Evolutionary conservation across 2,888 invertebrate species (phyloP).

Genomic region (Harpalus rufipes): DNA sequence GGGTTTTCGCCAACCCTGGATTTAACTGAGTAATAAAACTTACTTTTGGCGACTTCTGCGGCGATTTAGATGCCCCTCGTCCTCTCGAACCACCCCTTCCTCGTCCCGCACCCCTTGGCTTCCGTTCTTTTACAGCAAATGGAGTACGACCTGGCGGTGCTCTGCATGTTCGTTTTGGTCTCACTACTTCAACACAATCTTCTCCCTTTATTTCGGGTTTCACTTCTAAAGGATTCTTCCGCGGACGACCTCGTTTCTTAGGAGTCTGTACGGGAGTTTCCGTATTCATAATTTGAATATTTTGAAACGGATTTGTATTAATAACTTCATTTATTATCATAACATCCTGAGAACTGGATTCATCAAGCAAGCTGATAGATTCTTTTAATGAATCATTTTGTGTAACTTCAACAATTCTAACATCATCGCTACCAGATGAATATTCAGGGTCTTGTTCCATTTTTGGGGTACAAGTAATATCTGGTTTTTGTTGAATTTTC

Average conservation of each 20-base stretch:
- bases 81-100: conserved; percentile 71
- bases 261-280: conserved; percentile 72
- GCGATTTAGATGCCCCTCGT: conserved; percentile 71
- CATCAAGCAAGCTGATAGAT: conserved; percentile 58
- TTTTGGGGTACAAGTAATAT: conserved; percentile 49
- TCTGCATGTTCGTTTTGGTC: conserved; percentile 77
- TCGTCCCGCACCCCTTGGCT: conserved; percentile 74
- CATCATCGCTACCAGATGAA: conserved; percentile 69
- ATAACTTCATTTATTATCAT: conserved; percentile 76
- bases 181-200: conserved; percentile 71
- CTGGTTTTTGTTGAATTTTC: conserved; percentile 68
- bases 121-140: conserved; percentile 75
- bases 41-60: conserved; percentile 65
- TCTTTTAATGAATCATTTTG: conserved; percentile 68
- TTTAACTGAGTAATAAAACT: conserved; percentile 40
- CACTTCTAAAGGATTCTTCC: conserved; percentile 76
- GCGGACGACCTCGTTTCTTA: conserved; percentile 78
- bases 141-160: conserved; percentile 75
- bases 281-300: conserved; percentile 71
- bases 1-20: too few species aligned
- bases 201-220: conserved; percentile 74
- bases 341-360: conserved; percentile 73
- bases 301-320: conserved; percentile 70
- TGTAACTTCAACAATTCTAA: conserved; percentile 70
- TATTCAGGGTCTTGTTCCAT: conserved; percentile 59